A percentile compares a stretch with the other conserved stretches of the same genome.
Evolutionary conservation across 2,797 vertebrate species (phyloP).

Genomic region (Huso huso): DNA sequence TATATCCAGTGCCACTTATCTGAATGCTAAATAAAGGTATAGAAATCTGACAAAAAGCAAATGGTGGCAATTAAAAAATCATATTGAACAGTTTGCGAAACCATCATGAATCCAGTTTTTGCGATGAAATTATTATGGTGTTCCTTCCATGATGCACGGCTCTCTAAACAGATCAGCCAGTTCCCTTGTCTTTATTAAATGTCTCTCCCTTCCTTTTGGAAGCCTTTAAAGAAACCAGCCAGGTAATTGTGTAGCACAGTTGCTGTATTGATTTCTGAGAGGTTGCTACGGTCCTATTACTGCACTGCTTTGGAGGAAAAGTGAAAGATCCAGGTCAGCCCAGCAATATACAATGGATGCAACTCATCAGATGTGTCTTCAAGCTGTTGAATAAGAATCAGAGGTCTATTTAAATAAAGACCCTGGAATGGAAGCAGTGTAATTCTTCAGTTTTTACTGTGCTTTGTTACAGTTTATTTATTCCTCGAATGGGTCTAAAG

Average conservation of each 20-base stretch:
- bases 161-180: conserved; percentile 1
- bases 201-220: conserved; percentile 37
- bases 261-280: conserved; percentile 54
- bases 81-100: conserved; percentile 8
- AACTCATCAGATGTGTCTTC: conserved; percentile 45
- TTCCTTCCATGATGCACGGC: neutral
- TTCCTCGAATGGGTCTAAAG: no score
- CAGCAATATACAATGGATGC: conserved; percentile 32
- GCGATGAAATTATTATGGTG: conserved; percentile 1
- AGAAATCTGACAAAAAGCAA: neutral
- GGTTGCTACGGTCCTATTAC: conserved; percentile 46
- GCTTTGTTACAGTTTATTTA: no score
- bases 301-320: conserved; percentile 34
- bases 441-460: neutral
- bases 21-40: conserved; percentile 1
- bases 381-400: conserved; percentile 26
- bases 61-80: conserved; percentile 2
- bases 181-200: conserved; percentile 3
- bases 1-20: neutral
- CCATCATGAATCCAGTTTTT: conserved; percentile 3
- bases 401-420: conserved; percentile 23
- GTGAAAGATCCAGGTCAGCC: conserved; percentile 40
- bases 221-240: conserved; percentile 34
- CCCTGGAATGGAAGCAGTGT: neutral
- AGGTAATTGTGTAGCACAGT: conserved; percentile 47